Base-by-base conservation (phyloP, 2,113 vertebrate species). In the Gobius niger region DNA sequence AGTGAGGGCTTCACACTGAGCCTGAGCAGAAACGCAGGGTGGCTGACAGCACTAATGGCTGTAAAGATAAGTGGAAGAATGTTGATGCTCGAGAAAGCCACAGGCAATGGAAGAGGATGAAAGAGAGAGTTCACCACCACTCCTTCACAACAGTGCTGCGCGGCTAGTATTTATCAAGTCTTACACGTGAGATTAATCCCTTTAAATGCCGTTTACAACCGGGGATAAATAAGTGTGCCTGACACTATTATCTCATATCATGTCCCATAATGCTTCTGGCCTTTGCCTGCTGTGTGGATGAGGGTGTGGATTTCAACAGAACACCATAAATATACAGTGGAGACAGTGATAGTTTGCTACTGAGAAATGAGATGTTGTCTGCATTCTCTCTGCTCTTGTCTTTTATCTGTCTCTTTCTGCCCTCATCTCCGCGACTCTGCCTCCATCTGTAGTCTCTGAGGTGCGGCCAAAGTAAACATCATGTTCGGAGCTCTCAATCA, bases 51-150 rank as follows among this genome's bases (percentile, higher is more conserved):
- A 78, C 80, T 88, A 91, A 92, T 90, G 90, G 89, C 90, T 90
- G 87, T 90, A 92, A 91, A 92, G 92, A 94, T 94, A 93, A 92
- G 90, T 91, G 85, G 84, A 89, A 91, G 90, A 92, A 93, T 93
- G 91, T 89, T 85, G 87, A 83, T 61, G 77, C 75, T 90, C 67
- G 65, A 77, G 83, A 88, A 83, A 90, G 92, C 91, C 91, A 89
- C 85, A 86, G 90, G 92, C 92, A 85, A 82, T 65, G 78, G 67
- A 65, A 76, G 87, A 82, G 82, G 85, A 84, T 84, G 88, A 85
- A 83, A 87, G 83, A 84, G 78, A 76, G 87, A 83, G 81, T 87
- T 85, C 87, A 85, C 82, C 77, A 84, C 72, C 19, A 65, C 85
- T 89, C 87, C 85, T 71, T 84, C 86, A 88, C 85, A 80, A 81